Evolutionary conservation across 2,888 invertebrate species (phyloP).

Genomic region (Chrysolina americana): DNA sequence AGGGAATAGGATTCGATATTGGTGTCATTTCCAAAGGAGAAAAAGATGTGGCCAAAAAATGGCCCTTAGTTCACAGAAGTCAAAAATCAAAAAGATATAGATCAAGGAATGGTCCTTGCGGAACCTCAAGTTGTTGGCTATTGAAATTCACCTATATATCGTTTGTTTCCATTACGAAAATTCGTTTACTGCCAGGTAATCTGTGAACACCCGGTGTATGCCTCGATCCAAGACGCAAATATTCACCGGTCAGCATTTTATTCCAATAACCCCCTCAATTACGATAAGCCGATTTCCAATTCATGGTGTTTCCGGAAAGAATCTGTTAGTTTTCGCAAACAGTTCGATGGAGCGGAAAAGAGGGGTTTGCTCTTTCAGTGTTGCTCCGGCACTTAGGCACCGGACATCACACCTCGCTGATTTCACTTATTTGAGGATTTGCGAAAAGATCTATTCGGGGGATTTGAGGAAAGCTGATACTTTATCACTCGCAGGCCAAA

Average conservation of each 20-base stretch:
- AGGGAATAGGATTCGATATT: no score
- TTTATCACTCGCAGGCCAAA: slow-evolving; percentile 31
- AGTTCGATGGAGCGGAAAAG: slow-evolving; percentile 47
- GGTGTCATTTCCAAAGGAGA: no score
- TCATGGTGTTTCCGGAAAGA: slow-evolving; percentile 36
- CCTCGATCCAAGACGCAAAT: neutral
- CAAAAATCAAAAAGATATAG: no score
- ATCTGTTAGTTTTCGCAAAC: slow-evolving; percentile 43
- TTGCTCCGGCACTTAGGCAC: slow-evolving; percentile 41
- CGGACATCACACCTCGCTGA: slow-evolving; percentile 58
- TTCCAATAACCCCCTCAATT: slow-evolving; percentile 26
- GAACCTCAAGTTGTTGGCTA: no score
- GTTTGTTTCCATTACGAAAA: no score
- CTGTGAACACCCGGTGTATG: neutral
- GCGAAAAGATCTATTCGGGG: slow-evolving; percentile 45
- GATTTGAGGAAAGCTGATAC: slow-evolving; percentile 36
- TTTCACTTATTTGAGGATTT: slow-evolving; percentile 56
- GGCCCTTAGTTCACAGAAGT: no score
- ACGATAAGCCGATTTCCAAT: slow-evolving; percentile 33
- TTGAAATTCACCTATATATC: no score
- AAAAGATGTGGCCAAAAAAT: no score
- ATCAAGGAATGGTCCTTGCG: no score
- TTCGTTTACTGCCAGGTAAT: neutral
- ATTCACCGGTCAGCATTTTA: slow-evolving; percentile 16
- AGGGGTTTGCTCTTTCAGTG: slow-evolving; percentile 44